Base-by-base conservation (phyloP, 1,140 invertebrate species). In the Scaptodrosophila lebanonensis region DNA sequence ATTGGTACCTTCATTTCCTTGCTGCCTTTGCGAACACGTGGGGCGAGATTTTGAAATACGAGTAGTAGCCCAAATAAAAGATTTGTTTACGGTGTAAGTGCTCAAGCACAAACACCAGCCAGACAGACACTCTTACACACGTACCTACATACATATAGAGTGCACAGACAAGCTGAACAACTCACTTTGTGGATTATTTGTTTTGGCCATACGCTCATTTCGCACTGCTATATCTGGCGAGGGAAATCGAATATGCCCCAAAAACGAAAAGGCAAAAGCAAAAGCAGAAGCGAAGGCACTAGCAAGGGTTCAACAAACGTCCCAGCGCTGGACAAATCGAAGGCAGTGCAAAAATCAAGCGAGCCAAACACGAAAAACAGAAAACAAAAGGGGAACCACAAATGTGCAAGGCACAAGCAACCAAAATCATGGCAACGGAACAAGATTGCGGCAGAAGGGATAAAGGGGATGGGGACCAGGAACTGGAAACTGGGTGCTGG, bases 181-280 rank as follows among this genome's bases (percentile, higher is more conserved):
- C 75, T 79, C 76, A 82, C 75, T 82, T 83, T 82, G 76, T 70
- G 76, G 75, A 66, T 73, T 82, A 82, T 82, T 82, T 82, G 75
- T 83, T 83, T 83, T 82, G 76, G 76, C 70, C 70, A 82, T 82
- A 67, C 76, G 76, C 76, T 82, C 69, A 82, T 82, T 79, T 75
- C 47, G 65, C 48, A n/a, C n/a, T n/a, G n/a, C n/a, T n/a, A n/a
- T n/a, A n/a, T 62, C 54, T 44, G 58, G 51, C 57, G 59, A 52
- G 48, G 35, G 30, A 66, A 79, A 66, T 75, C 62, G 51, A 64
- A 82, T 63, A 62, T 56, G 54, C 38, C 68, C 61, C 16, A 60
- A 44, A 39, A 62, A 45, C 43, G 22, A 16, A 42, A 39, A 13
- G 5, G 35, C 29, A 30, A 45, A 35, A 47, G 51, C 38, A 22